Conservation (phyloP, 2,113 vertebrate genomes). For the Brienomyrus longianalis region DNA sequence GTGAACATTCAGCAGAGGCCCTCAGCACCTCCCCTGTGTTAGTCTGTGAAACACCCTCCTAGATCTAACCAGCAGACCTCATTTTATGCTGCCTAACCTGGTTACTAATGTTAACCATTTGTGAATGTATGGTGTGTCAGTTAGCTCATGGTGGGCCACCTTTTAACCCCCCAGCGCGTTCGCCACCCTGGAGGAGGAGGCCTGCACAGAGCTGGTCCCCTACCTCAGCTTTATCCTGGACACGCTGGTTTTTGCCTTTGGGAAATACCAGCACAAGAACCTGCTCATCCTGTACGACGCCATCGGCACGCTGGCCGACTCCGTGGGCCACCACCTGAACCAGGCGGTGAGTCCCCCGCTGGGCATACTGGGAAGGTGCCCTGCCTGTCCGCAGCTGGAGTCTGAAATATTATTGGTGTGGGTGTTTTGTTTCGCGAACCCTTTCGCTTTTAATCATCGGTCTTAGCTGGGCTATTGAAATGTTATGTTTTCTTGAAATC, state of each 20-base stretch:
- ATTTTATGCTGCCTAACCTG: background rate
- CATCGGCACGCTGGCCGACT: constrained; percentile 87
- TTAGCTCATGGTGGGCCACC: background rate
- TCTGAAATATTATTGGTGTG: background rate
- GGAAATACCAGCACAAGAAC: constrained; percentile 96
- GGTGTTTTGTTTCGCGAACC: background rate
- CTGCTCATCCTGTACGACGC: constrained; percentile 91
- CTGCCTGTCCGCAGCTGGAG: background rate
- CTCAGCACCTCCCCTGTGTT: background rate
- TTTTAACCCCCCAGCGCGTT: constrained; percentile 66
- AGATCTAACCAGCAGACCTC: background rate
- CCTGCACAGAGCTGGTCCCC: constrained; percentile 89
- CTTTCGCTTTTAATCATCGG: background rate
- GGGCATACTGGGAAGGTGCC: background rate
- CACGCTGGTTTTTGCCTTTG: constrained; percentile 90
- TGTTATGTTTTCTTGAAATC: background rate
- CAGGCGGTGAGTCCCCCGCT: constrained; percentile 65
- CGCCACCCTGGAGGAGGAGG: constrained; percentile 89
- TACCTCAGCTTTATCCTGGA: constrained; percentile 92
- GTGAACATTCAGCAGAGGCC: background rate
- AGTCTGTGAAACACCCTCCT: background rate
- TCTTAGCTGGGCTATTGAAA: background rate
- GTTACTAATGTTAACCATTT: background rate
- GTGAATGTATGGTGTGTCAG: background rate
- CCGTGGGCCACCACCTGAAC: constrained; percentile 91